These are phyloP conservation scores for Zaprionus ornatus DNA, from an alignment of 1,140 invertebrate species.

Conservation along the genomic window DNA sequence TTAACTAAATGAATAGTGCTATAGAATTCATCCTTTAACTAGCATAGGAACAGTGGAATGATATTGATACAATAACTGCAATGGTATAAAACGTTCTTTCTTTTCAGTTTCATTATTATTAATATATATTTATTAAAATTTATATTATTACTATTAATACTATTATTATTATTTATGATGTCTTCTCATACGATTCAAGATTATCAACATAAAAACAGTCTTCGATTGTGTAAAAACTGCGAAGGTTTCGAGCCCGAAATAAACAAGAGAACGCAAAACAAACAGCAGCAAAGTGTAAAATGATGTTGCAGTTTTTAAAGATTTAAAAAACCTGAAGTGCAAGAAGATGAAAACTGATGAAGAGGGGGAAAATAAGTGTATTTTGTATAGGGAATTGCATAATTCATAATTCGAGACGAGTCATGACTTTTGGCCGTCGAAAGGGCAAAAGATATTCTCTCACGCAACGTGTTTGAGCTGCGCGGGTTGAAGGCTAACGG, in stretches of 20 bases:
- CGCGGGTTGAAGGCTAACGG: slow-evolving; percentile 12
- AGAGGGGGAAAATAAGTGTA: slow-evolving; percentile 13
- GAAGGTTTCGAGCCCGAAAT: slow-evolving; percentile 56
- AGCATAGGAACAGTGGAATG: too few species aligned
- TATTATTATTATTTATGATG: neutral
- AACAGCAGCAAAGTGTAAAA: slow-evolving; percentile 29
- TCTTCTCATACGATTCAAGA: neutral
- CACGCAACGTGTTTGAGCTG: slow-evolving; percentile 16
- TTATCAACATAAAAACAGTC: neutral
- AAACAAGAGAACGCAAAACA: slow-evolving; percentile 7
- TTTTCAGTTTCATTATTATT: neutral
- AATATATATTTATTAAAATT: slow-evolving; percentile 9
- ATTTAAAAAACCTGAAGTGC: slow-evolving; percentile 8
- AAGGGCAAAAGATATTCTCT: slow-evolving; percentile 50
- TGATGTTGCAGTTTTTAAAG: slow-evolving; percentile 63
- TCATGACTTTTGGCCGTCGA: slow-evolving; percentile 52
- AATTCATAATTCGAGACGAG: slow-evolving; percentile 58
- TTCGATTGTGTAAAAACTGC: slow-evolving; percentile 55
- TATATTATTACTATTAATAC: neutral
- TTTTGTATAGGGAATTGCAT: slow-evolving; percentile 56
- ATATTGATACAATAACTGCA: too few species aligned
- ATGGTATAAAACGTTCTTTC: too few species aligned
- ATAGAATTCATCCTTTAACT: too few species aligned
- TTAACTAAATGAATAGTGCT: too few species aligned
- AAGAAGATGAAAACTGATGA: slow-evolving; percentile 11